These are phyloP conservation scores for Cherax destructor DNA, from an alignment of 1,140 invertebrate genomes.

Conservation along the genomic window DNA sequence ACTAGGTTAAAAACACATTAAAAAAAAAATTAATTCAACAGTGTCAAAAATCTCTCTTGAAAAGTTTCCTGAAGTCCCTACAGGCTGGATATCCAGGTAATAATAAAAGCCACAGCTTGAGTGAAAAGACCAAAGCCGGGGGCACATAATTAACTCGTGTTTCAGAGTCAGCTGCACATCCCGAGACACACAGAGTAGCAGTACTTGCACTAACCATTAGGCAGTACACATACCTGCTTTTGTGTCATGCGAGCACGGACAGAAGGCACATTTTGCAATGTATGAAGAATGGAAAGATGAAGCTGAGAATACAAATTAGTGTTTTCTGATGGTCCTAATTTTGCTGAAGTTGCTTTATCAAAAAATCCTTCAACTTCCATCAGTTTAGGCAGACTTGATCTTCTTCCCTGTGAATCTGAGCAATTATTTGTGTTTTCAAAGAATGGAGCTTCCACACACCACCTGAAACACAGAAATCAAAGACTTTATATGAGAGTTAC, in stretches of 20 bases:
- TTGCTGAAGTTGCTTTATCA: constrained; percentile 11
- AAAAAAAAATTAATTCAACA: too few relatives aligned
- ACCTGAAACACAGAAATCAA: constrained; percentile 6
- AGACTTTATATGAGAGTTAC: too few relatives aligned
- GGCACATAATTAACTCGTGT: too few relatives aligned
- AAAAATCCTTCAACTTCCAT: constrained; percentile 12
- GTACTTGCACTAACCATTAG: not conserved
- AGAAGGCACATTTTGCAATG: constrained; percentile 54
- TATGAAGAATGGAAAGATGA: constrained; percentile 55
- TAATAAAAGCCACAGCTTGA: too few relatives aligned
- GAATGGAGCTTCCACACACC: constrained; percentile 63
- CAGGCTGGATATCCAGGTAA: too few relatives aligned
- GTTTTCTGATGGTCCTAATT: constrained; percentile 8
- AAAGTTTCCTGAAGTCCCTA: too few relatives aligned
- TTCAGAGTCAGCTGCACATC: too few relatives aligned
- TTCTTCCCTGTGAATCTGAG: constrained; percentile 22
- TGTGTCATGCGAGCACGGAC: constrained; percentile 60
- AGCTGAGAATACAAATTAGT: constrained; percentile 47
- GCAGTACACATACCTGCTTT: constrained; percentile 35
- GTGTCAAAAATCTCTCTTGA: too few relatives aligned
- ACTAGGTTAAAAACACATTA: too few relatives aligned
- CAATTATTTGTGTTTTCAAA: constrained; percentile 24
- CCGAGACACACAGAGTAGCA: too few relatives aligned
- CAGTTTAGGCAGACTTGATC: constrained; percentile 22
- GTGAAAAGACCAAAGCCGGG: too few relatives aligned